A percentile compares a stretch with the other conserved stretches of the same genome.
Conservation (phyloP, 1,140 invertebrate genomes). For the Neotoxoptera formosana region DNA sequence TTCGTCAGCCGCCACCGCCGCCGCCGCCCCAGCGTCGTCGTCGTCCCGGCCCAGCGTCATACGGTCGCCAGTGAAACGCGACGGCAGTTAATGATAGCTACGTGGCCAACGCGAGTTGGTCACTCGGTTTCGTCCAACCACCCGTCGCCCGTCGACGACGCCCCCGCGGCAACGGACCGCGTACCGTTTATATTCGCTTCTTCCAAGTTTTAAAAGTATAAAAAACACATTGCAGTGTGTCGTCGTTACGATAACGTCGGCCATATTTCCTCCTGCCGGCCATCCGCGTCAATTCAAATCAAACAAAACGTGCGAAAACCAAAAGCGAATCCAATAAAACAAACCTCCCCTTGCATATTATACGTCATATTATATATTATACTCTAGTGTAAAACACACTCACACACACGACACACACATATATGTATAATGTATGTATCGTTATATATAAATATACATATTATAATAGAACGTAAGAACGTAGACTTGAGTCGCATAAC, state of each 20-base stretch:
- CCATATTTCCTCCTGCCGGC: background rate
- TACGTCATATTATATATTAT: background rate
- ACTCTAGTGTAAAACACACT: background rate
- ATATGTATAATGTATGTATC: background rate
- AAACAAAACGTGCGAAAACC: conserved; percentile 3
- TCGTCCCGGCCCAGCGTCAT: conserved; percentile 53
- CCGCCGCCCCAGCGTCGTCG: conserved; percentile 48
- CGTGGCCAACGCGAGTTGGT: conserved; percentile 56
- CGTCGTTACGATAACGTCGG: background rate
- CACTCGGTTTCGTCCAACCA: conserved; percentile 60
- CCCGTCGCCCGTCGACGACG: conserved; percentile 64
- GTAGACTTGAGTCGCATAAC: background rate
- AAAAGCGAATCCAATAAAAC: background rate
- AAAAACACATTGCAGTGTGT: background rate
- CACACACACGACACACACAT: too few species aligned
- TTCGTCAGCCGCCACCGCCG: background rate
- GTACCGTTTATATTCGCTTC: conserved; percentile 59
- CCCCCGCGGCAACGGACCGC: conserved; percentile 64
- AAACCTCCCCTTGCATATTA: background rate
- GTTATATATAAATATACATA: background rate
- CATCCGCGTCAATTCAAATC: conserved; percentile 28
- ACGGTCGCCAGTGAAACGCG: conserved; percentile 40
- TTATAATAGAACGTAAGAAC: background rate
- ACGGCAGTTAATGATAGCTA: conserved; percentile 59
- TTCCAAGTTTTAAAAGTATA: conserved; percentile 39